These are phyloP conservation scores for Salticus scenicus DNA, from an alignment of 2,888 invertebrate species.

Conservation along the genomic window DNA sequence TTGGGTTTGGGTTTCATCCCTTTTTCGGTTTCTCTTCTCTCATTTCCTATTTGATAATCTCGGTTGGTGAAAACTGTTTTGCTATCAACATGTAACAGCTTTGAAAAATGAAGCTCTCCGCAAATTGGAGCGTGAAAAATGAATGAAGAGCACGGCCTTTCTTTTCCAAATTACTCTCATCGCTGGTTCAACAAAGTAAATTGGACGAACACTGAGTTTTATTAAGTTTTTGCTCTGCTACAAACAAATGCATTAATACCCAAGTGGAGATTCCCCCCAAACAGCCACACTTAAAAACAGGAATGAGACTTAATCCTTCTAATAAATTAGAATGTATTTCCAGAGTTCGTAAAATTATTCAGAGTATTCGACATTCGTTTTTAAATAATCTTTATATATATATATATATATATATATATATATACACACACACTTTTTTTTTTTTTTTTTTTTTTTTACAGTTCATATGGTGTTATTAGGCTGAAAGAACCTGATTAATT, in stretches of 20 bases:
- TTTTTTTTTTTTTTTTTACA: no score
- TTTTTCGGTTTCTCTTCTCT: constrained; percentile 2
- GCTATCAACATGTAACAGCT: constrained; percentile 68
- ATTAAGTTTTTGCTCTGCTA: constrained; percentile 37
- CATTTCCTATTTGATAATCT: constrained; percentile 12
- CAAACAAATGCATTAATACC: constrained; percentile 31
- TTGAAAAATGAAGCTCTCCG: constrained; percentile 58
- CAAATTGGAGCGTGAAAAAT: constrained; percentile 66
- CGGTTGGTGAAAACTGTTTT: constrained; percentile 59
- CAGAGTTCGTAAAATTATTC: no score
- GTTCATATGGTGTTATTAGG: no score
- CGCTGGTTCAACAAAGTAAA: constrained; percentile 43
- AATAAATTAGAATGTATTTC: no score
- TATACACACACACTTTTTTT: no score
- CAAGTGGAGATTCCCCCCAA: background rate
- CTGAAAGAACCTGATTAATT: no score
- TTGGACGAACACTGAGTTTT: constrained; percentile 48
- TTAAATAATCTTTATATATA: no score
- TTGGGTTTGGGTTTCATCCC: constrained; percentile 37
- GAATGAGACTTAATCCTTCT: no score
- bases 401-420: no score
- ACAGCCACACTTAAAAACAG: no score
- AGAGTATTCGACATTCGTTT: no score
- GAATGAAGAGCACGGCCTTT: constrained; percentile 52
- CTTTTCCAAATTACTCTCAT: constrained; percentile 53